Conservation (phyloP, 2,797 vertebrate species). For the Psittacula derbiana region DNA sequence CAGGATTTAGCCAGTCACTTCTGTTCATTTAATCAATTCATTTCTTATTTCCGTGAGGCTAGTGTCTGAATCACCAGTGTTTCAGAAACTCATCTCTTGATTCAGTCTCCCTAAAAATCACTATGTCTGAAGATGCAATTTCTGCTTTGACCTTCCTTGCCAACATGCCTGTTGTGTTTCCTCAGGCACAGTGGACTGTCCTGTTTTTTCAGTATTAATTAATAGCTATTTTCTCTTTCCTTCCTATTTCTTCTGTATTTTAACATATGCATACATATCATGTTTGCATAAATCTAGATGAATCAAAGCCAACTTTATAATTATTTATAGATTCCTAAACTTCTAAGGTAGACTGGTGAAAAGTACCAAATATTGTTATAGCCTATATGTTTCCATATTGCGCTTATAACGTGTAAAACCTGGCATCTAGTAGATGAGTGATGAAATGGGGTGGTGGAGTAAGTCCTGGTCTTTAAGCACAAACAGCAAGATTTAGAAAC, state of each 20-base stretch:
- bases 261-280: accelerated
- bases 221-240: background rate
- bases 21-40: background rate
- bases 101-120: background rate
- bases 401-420: background rate
- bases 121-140: background rate
- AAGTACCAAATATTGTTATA: background rate
- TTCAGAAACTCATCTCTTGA: background rate
- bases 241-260: background rate
- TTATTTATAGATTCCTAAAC: background rate
- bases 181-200: background rate
- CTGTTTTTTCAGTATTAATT: background rate
- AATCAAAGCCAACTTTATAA: background rate
- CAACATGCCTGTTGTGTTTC: background rate
- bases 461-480: background rate
- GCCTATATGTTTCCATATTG: background rate
- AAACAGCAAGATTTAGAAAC: background rate
- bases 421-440: background rate
- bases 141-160: background rate
- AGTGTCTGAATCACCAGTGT: background rate
- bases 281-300: background rate
- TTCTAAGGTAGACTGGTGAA: background rate
- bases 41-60: background rate
- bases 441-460: background rate
- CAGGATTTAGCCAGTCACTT: background rate